Base-by-base conservation (phyloP, 2,797 vertebrate species). In the Rhinichthys osculus region DNA sequence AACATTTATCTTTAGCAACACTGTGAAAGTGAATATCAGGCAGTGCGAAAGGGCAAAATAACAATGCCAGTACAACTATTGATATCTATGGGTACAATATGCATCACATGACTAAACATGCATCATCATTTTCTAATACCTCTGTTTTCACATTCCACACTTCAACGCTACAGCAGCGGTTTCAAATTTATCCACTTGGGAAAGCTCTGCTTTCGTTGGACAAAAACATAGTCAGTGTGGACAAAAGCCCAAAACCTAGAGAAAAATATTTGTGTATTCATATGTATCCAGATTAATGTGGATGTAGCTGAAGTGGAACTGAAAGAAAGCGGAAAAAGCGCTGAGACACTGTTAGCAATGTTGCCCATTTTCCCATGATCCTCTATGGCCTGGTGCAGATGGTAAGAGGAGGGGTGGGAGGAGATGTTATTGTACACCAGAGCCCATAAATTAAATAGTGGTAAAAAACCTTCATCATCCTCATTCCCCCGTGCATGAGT, bases 341-440 rank as follows among this genome's bases (percentile, higher is more conserved):
- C 30, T 67, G 87, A 33, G 83, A 84, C 64, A 85, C 67, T 73
- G 91, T 91, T 86, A 95, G 93, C 94, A 94, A 95, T 96, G 95
- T 96, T 98, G 96, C 97, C 97, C 97, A 96, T 97, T 96, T 95
- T 94, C 96, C 97, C 96, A 92, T 95, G 95, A 90, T 95, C 96
- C 96, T 96, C 94, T 94, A 95, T 59, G 84, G 94, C 95, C 97
- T 96, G 92, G 93, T 94, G 93, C 92, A 90, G 81, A 89, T 86
- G 87, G 87, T 82, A 86, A 82, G 84, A 87, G 87, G 80, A 83
- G 74, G 85, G 88, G 85, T 89, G 85, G 85, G 72, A 89, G 82
- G 82, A 88, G 83, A 85, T 71, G 72, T 38, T 83, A 85, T 59
- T 84, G 66, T 74, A 80, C 88, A 86, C 86, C 87, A 86, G 82